Base-by-base conservation (phyloP, 2,888 invertebrate species). In the Lochmaea capreae region DNA sequence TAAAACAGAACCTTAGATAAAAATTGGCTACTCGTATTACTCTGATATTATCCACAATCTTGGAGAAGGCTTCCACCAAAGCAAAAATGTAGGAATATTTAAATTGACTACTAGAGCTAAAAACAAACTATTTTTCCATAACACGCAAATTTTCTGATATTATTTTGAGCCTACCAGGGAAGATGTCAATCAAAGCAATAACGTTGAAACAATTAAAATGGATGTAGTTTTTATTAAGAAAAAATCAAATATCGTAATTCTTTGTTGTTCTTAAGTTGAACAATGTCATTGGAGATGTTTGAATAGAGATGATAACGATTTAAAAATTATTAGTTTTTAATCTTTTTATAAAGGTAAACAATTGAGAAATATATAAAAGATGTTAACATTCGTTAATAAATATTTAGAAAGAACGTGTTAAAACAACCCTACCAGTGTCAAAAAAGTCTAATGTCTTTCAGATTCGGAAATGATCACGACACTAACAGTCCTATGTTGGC, bases 401-500 rank as follows among this genome's bases (percentile, higher is more conserved):
- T 33, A 33, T 5, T 0, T 33, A 33, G 8, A 8, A 33, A 33
- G 6, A 33, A 33, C 0, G 6, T 33, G 33, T 33, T 33, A 33
- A 33, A 33, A 33, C 8, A 8, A 33, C 6, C 33, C 33, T 33
- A 33, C 6, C 6, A 39, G 33, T 63, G 11, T 39, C 16, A 26
- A 43, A 39, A 14, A 33, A 33, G 14, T 22, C 9, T 22, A 58
- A 69, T 52, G 39, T 42, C 42, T 49, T 43, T 12, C 8, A 63
- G 16, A 12, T 18, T n/a, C 8, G 46, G 43, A n/a, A 65, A 69
- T 54, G 39, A 72, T 46, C 22, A 54, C 33, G 71, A 73, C 16
- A 66, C 73, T 2, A 62, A 67, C 5, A 68, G 26, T n/a, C 73
- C 74, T 5, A 76, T 76, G 70, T 52, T 76, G 26, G 59, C 62